phyloP scores from a whole-genome alignment of 2,113 vertebrate species.

The Hiodon alosoides region DNA sequence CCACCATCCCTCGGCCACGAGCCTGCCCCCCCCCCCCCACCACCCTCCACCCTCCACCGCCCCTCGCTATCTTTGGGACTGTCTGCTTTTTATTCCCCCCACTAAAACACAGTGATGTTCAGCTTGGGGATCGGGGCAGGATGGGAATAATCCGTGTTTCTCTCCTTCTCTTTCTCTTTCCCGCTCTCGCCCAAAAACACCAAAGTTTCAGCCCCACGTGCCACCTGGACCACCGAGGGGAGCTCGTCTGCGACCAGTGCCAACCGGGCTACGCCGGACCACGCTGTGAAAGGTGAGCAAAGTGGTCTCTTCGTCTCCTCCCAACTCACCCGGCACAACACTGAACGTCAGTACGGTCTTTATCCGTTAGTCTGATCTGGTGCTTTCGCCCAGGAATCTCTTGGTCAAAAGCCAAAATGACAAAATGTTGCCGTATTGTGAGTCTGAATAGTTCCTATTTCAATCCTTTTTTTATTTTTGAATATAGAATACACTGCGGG shows the following conservation, averaged over 20 bases:
- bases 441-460: no score
- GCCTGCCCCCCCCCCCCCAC: not conserved
- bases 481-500: no score
- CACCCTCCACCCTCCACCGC: not conserved
- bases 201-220: conserved; percentile 91
- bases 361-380: no score
- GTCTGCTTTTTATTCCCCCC: conserved; percentile 15
- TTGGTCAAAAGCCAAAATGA: no score
- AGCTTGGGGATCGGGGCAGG: conserved; percentile 32
- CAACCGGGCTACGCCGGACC: conserved; percentile 71
- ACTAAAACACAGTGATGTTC: conserved; percentile 39
- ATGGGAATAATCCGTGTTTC: conserved; percentile 48
- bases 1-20: no score
- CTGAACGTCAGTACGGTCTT: no score
- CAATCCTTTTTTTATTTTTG: no score
- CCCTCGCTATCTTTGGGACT: conserved; percentile 53
- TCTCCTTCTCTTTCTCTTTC: conserved; percentile 51
- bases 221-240: conserved; percentile 64
- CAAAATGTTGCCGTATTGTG: no score
- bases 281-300: conserved; percentile 84
- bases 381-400: no score
- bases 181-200: conserved; percentile 47
- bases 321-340: no score
- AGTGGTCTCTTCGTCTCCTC: no score
- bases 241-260: conserved; percentile 82